phyloP scores from a whole-genome alignment of 2,113 vertebrate genomes.

The Martes martes region DNA sequence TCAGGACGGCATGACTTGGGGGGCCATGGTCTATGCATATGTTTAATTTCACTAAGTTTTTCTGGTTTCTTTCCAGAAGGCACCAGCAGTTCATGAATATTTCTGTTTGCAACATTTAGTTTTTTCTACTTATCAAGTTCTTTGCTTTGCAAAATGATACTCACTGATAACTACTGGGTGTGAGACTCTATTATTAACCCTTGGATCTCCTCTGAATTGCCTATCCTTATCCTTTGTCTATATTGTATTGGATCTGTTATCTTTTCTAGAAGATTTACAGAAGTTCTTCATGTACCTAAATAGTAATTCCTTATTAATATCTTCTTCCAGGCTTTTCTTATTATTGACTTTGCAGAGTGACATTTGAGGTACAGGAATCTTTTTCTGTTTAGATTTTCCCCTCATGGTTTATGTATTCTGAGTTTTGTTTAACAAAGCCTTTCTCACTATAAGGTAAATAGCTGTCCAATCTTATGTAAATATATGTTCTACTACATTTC shows the following conservation, averaged over 20 bases:
- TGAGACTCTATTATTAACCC: neutral
- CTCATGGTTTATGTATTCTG: conserved; percentile 44
- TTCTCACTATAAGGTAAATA: neutral
- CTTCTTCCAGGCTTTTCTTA: neutral
- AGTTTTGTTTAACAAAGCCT: conserved; percentile 40
- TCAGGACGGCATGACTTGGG: neutral
- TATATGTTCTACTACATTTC: neutral
- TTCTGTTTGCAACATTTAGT: conserved; percentile 7
- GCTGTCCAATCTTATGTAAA: neutral
- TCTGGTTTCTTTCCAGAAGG: neutral
- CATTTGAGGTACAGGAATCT: conserved; percentile 15
- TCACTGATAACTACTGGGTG: neutral
- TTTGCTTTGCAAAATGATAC: conserved; percentile 22
- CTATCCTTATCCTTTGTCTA: neutral
- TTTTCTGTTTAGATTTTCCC: neutral
- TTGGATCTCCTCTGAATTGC: neutral
- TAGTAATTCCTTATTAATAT: conserved; percentile 37
- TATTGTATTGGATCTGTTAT: neutral
- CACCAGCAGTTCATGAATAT: neutral
- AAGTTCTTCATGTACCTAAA: conserved; percentile 14
- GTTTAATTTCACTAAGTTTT: neutral
- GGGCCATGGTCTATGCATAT: neutral
- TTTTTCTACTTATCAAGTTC: conserved; percentile 24
- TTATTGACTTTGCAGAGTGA: conserved; percentile 34
- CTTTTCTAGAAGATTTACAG: conserved; percentile 26